Base-by-base conservation (phyloP, 2,797 vertebrate species). In the Sebastes vulpes region DNA sequence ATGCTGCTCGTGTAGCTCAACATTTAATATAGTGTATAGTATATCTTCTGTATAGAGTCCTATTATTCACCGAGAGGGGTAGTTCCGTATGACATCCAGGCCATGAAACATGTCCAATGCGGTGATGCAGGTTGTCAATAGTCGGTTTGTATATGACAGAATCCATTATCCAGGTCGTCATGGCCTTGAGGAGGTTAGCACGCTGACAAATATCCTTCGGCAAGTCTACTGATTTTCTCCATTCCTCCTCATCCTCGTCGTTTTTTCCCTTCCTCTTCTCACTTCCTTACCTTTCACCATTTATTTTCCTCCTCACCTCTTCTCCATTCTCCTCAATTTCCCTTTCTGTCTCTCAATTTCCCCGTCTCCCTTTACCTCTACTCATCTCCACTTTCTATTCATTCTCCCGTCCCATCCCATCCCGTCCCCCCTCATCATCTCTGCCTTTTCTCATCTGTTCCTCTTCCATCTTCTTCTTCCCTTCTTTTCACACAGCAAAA, bases 81-180 rank as follows among this genome's bases (percentile, higher is more conserved):
- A 38, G 18, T 60, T 38, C 38, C 3, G 6, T 16, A 0, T 66
- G 75, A 77, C 77, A 29, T 4, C 63, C 31, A 16, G 68, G 29
- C 52, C 53, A 70, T 77, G 65, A 86, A 82, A 75, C 23, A 31
- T 31, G 76, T 78, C 61, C 18, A 64, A 20, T 76, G 46, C 10
- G 21, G 83, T 74, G 52, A 69, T 72, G 79, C 63, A 76, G 48
- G 60, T 52, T 57, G 64, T 75, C 74, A 67, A 48, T 67, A 76
- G 48, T 21, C 5, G 48, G 52, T 5, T 5, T 66, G 59, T 21
- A 66, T 54, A 77, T 68, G 66, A 72, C 75, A 60, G 67, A 70
- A 29, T 64, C 42, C 35, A 63, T 88, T 86, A 75, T 38, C 32
- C 32, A 18, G 73, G 48, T 64, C 9, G 50, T 77, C 20, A 3